Evolutionary conservation across 2,113 vertebrate species (phyloP).

Genomic region (Rynchops niger): DNA sequence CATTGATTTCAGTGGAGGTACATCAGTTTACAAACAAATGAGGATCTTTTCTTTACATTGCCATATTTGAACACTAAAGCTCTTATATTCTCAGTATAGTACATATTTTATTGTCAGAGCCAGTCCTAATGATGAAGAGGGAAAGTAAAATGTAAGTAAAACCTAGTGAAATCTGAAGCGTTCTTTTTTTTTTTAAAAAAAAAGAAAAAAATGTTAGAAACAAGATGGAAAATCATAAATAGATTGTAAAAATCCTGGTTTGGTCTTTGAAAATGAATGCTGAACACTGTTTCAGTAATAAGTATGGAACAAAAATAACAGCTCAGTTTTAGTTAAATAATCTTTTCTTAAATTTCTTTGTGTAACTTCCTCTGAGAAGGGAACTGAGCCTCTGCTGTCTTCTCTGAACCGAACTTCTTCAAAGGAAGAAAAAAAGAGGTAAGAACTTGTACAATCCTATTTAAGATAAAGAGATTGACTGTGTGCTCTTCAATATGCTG

Average conservation of each 20-base stretch:
- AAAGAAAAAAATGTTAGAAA: background rate
- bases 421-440: background rate
- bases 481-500: background rate
- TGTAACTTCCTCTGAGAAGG: background rate
- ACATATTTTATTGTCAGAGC: background rate
- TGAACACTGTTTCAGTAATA: background rate
- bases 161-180: background rate
- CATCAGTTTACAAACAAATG: background rate
- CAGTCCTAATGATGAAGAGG: background rate
- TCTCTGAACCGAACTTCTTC: background rate
- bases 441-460: background rate
- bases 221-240: background rate
- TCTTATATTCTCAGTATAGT: background rate
- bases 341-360: background rate
- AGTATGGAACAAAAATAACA: background rate
- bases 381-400: background rate
- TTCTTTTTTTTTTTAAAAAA: background rate
- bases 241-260: background rate
- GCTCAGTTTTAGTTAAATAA: background rate
- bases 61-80: background rate
- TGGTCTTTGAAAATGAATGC: background rate
- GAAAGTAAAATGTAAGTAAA: background rate
- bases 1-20: background rate
- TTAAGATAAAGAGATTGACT: background rate
- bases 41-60: background rate